phyloP scores from a whole-genome alignment of 2,113 vertebrate species.

The Epinephelus cyanopodus region DNA sequence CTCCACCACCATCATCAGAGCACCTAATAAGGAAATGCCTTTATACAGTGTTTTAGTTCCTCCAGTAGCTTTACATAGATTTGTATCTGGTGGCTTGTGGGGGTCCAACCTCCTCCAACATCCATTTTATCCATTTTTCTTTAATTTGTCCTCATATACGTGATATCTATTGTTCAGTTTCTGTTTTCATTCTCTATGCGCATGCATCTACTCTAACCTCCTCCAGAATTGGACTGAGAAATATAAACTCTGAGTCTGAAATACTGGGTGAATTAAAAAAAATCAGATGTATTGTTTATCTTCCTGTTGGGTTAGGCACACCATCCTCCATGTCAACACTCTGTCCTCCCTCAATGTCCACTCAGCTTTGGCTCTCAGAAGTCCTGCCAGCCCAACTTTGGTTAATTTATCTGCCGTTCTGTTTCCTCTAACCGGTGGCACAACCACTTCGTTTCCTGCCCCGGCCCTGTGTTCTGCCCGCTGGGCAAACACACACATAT shows the following conservation, averaged over 20 bases:
- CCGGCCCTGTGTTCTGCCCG: slow-evolving; percentile 65
- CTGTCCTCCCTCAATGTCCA: slow-evolving; percentile 66
- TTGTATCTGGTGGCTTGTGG: neutral
- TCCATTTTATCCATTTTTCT: neutral
- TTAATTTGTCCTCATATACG: neutral
- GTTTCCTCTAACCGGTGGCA: slow-evolving; percentile 73
- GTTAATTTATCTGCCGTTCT: slow-evolving; percentile 73
- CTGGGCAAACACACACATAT: slow-evolving; percentile 61
- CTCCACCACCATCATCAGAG: neutral
- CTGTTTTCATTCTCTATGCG: neutral
- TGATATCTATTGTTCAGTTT: neutral
- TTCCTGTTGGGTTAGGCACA: slow-evolving; percentile 51
- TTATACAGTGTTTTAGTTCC: neutral
- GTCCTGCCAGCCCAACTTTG: slow-evolving; percentile 71
- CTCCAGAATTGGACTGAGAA: slow-evolving; percentile 1
- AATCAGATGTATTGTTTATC: slow-evolving; percentile 42
- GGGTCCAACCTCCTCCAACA: neutral
- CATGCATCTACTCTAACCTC: neutral
- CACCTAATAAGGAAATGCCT: neutral
- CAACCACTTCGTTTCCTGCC: slow-evolving; percentile 67
- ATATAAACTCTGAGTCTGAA: slow-evolving; percentile 10
- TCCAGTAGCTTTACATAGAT: neutral
- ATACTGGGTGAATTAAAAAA: slow-evolving; percentile 19
- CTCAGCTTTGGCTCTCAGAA: slow-evolving; percentile 70
- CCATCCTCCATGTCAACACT: slow-evolving; percentile 64